Conservation (phyloP, 2,888 invertebrate genomes). For the Synanthedon tipuliformis region DNA sequence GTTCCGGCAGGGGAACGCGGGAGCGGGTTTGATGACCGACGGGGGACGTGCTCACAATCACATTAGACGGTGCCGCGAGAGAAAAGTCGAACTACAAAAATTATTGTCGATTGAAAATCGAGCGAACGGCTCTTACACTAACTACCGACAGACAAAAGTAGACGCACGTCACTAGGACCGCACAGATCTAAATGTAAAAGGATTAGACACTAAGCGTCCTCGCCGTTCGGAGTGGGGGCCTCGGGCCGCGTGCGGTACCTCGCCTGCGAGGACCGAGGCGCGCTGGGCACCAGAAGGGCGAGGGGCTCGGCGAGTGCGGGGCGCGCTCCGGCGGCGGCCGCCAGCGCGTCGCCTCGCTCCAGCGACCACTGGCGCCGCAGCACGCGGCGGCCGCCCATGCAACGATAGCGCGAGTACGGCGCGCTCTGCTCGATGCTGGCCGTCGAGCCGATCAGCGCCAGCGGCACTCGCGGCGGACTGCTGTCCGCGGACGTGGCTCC, state of each 20-base stretch:
- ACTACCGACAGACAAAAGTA: not conserved
- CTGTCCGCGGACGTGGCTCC: conserved; percentile 45
- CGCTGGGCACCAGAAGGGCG: conserved; percentile 11
- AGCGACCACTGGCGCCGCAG: conserved; percentile 55
- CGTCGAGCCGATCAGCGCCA: conserved; percentile 6
- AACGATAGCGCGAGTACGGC: conserved; percentile 77
- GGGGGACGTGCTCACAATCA: conserved; percentile 7
- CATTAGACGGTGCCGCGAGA: conserved; percentile 8
- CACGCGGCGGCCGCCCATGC: conserved; percentile 23
- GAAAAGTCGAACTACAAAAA: conserved; percentile 31
- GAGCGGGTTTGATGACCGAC: no score
- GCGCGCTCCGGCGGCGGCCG: conserved; percentile 28
- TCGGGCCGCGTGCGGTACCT: conserved; percentile 32
- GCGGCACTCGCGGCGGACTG: conserved; percentile 27
- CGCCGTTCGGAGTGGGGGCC: conserved; percentile 4
- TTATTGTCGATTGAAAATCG: conserved; percentile 42
- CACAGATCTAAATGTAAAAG: not conserved
- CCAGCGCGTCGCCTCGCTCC: conserved; percentile 47
- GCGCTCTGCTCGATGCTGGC: conserved; percentile 75
- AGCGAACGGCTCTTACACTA: conserved; percentile 1
- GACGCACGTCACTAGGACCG: conserved; percentile 1
- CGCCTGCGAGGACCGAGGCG: conserved; percentile 11
- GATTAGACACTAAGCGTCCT: not conserved
- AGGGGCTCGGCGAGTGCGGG: conserved; percentile 6
- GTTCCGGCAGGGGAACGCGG: not conserved